Evolutionary conservation across 2,888 invertebrate species (phyloP), one percentile per base, ranked within the genome.

Genomic region (Oligia fasciuncula): DNA sequence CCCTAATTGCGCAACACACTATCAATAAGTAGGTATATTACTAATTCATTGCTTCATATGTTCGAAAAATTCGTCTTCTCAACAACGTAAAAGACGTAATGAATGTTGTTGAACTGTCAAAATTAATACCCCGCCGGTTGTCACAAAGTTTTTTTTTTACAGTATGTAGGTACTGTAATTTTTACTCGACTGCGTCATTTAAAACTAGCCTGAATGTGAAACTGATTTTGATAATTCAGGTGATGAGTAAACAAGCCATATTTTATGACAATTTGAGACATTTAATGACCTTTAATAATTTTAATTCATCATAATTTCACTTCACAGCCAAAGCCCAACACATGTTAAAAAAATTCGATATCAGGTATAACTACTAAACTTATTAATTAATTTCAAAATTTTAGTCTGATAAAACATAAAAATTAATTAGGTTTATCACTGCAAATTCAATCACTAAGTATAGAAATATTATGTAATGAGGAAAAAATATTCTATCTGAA

Each of bases 271-370:
- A 54, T 8, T 68, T 5, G 8, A 62, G 13, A 57, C 4, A 62
- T 40, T 51, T 75, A 75, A 76, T 60, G 75, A 83, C 73, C 68
- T 35, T 77, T 63, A 17, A 46, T 35, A 5, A 71, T 35, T 35
- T 49, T 54, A n/a, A 69, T 67, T 72, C 29, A 68, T 71, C 40
- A 68, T 74, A 76, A 43, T 78, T 71, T 68, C 60, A 76, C 23
- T 73, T 86, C 84, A 83, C 76, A 85, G 75, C 77, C 80, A 51
- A 69, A 60, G n/a, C 71, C n/a, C 72, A 72, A 72, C 63, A 72
- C n/a, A 71, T 51, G 3, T n/a, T 70, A 6, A 29, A 73, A 46
- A 46, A 23, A 17, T 3, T 19, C 19, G 23, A 46, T 66, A 70
- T 40, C 60, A 76, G 49, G 51, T 60, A 40, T 17, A 40, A 40